Evolutionary conservation across 1,140 invertebrate genomes (phyloP), one percentile per base, ranked within the genome.

Genomic region (Trichonephila clavipes): DNA sequence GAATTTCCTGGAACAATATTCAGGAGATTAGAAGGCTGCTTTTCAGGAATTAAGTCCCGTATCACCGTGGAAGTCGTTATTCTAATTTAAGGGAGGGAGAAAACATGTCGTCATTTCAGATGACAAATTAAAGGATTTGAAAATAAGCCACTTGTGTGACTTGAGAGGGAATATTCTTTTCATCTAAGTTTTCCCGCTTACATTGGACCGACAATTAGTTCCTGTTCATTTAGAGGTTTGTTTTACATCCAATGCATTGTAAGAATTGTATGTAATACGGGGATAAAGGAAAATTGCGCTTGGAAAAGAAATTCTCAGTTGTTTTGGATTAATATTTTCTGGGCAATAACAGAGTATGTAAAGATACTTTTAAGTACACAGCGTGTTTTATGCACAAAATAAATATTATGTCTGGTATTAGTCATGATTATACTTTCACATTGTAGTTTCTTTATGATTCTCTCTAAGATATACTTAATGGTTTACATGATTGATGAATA

Each of bases 131-230:
- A 77, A 40, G 28, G 72, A 77, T 77, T 28, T 77, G 10, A 34
- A 77, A 51, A 77, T 77, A 34, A 28, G 72, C 72, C 72, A 77
- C 72, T 34, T 77, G 72, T 77, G 72, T 77, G 28, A 14, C 72
- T 40, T 18, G 24, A 77, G 24, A 77, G 28, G 28, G 34, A 77
- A 77, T 77, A 34, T 77, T 77, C 72, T 77, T 51, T 51, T 77
- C 72, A 7, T 18, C 28, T 77, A 6, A 6, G 18, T 40, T 34
- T 16, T 77, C 28, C 28, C 28, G 18, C 14, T 77, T 77, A 28
- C 34, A 19, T 40, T 77, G 72, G 14, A 2, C 28, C 28, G 8
- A 69, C 16, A 77, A 77, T 77, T 77, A 77, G 72, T 77, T 40
- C 24, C 72, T 18, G 24, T 28, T 40, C 34, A 40, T 34, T 77